Evolutionary conservation across 2,113 vertebrate species (phyloP).

Genomic region (Scophthalmus maximus): DNA sequence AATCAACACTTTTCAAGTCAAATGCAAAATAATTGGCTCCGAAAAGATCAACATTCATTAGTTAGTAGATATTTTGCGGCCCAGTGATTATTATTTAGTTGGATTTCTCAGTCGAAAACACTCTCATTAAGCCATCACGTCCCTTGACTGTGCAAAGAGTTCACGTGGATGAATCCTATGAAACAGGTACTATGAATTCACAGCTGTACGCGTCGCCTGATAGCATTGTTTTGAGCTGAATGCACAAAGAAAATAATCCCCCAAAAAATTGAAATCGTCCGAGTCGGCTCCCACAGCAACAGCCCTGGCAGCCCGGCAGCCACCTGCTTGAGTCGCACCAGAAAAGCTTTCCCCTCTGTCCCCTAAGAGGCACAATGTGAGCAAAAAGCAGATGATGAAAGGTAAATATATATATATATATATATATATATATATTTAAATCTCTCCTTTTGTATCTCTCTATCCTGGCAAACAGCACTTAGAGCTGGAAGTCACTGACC

Average conservation of each 20-base stretch:
- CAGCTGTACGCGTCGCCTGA: conserved; percentile 21
- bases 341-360: conserved; percentile 8
- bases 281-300: conserved; percentile 55
- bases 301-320: conserved; percentile 25
- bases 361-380: conserved; percentile 41
- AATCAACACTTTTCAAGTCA: neutral
- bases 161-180: conserved; percentile 3
- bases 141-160: neutral
- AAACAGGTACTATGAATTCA: conserved; percentile 4
- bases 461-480: conserved; percentile 25
- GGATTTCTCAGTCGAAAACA: conserved; percentile 20
- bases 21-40: neutral
- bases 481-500: conserved; percentile 25
- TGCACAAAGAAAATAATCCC: conserved; percentile 47
- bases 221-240: conserved; percentile 41
- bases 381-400: conserved; percentile 59
- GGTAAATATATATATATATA: conserved; percentile 63
- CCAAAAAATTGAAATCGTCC: conserved; percentile 26
- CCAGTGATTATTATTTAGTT: conserved; percentile 19
- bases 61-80: conserved; percentile 2
- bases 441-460: conserved; percentile 45
- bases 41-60: conserved; percentile 1
- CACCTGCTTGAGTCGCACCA: conserved; percentile 51
- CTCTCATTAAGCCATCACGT: conserved; percentile 4
- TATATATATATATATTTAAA: too few relatives aligned